Evolutionary conservation across 2,888 invertebrate species (phyloP).

Genomic region (Epistrophe eligans): DNA sequence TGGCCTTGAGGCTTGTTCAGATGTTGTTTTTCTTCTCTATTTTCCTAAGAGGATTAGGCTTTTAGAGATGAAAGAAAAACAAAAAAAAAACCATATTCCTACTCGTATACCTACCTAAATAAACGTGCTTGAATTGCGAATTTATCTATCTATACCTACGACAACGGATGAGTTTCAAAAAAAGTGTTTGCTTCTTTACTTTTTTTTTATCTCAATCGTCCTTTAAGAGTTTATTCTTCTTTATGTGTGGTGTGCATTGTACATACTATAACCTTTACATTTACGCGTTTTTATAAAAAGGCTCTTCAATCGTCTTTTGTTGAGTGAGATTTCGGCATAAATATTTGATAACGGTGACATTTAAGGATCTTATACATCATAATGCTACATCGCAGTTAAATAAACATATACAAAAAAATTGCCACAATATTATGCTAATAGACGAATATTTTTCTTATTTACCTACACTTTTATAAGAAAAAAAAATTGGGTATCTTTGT

Average conservation of each 20-base stretch:
- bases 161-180: background rate
- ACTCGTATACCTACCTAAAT: background rate
- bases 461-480: background rate
- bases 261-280: conserved; percentile 24
- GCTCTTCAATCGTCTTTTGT: conserved; percentile 19
- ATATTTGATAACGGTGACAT: conserved; percentile 11
- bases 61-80: conserved; percentile 8
- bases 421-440: conserved; percentile 12
- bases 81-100: background rate
- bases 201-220: conserved; percentile 30
- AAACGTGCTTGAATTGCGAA: conserved; percentile 33
- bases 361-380: background rate
- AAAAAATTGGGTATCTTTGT: too few species aligned
- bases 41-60: conserved; percentile 50
- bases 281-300: conserved; percentile 14
- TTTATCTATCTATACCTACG: conserved; percentile 16
- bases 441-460: background rate
- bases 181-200: background rate
- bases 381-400: conserved; percentile 9
- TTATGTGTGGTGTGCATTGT: background rate
- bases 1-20: conserved; percentile 43
- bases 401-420: conserved; percentile 1
- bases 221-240: conserved; percentile 9
- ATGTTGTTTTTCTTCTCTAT: conserved; percentile 22
- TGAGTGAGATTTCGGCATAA: conserved; percentile 9